phyloP scores from a whole-genome alignment of 2,113 vertebrate species.

The Mormoops blainvillei region DNA sequence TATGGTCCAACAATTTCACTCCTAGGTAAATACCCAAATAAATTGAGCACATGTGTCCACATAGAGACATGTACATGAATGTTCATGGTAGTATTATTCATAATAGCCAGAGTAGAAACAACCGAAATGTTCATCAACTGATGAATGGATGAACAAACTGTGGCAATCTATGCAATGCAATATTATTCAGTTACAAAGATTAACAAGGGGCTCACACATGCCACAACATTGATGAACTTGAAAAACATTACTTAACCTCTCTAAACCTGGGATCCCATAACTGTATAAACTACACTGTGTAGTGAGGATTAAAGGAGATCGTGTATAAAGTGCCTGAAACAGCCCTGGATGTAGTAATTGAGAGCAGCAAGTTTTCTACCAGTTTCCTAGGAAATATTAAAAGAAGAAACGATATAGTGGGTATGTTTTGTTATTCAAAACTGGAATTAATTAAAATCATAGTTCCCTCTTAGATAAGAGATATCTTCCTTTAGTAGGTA shows the following conservation, averaged over 20 bases:
- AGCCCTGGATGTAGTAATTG: not conserved
- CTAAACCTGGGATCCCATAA: not conserved
- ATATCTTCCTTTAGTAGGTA: not conserved
- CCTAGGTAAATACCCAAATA: not conserved
- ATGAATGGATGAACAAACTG: not conserved
- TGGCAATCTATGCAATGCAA: not conserved
- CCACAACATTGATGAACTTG: not conserved
- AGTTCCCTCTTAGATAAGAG: not conserved
- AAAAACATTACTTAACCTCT: not conserved
- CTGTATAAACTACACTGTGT: not conserved
- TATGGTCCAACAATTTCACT: not conserved
- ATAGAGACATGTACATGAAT: not conserved
- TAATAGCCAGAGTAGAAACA: not conserved
- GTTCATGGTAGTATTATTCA: not conserved
- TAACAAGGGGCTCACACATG: not conserved
- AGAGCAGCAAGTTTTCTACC: not conserved
- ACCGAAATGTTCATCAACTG: not conserved
- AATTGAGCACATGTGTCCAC: not conserved
- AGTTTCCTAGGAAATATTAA: not conserved
- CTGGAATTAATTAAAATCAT: not conserved
- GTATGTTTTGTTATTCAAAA: not conserved
- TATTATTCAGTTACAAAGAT: not conserved
- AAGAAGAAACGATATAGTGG: not conserved
- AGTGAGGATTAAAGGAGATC: not conserved
- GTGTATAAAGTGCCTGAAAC: not conserved